Evolutionary conservation across 2,797 vertebrate species (phyloP), one percentile per base, ranked within the genome.

Genomic region (Squalus acanthias): DNA sequence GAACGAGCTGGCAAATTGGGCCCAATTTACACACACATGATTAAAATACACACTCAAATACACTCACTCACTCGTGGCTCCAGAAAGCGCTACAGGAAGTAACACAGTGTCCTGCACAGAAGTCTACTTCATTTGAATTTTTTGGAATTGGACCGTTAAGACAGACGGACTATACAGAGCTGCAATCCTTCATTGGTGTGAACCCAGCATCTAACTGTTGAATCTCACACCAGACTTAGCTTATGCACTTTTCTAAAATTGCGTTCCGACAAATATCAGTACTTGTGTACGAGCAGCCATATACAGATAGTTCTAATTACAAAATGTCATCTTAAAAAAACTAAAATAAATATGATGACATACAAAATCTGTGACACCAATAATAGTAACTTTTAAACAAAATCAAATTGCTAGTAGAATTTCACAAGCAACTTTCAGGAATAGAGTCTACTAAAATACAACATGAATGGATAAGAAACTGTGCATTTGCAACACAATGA

Each of bases 61-160:
- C 39, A 91, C 57, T 26, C 0, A 91, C 9, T 57, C 57, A 95
- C 69, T 72, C 15, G 50, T 57, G 26, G 72, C 69, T 95, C 50
- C 50, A 74, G 70, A 74, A 57, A 57, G 70, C 29, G 6, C 72
- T 57, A 57, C 26, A 95, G 50, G 15, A 95, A n/a, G 94, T 76
- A 76, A 95, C 22, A 95, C 26, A 95, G 94, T 76, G 70, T 60
- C 94, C 50, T 95, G 94, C 70, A 95, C 94, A 72, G 46, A 70
- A 76, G 13, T 95, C 50, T 57, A 95, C 70, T 76, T 95, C 29
- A 76, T 76, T 29, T 74, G 50, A 57, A 17, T 72, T 53, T 95
- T n/a, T 29, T 74, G 46, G 46, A 76, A 76, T 26, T 33, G 76
- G 29, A 69, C 63, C 2, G 9, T 93, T 46, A 93, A 93, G 6